A percentile compares a stretch with the other conserved stretches of the same genome.
Evolutionary conservation across 2,888 invertebrate species (phyloP).

Genomic region (Aphodius sticticus): DNA sequence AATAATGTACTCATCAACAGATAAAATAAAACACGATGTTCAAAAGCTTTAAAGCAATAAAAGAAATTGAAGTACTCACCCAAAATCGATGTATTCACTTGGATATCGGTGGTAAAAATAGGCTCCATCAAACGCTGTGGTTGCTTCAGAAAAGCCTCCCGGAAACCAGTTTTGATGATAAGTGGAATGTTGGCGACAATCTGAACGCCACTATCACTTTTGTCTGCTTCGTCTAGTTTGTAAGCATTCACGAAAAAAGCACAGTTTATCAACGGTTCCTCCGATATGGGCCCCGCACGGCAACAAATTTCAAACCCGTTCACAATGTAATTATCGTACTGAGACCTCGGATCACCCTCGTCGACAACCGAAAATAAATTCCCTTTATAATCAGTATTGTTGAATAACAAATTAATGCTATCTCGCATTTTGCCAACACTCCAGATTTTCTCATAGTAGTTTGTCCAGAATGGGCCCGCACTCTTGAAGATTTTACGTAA

Average conservation of each 20-base stretch:
- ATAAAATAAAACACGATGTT: too few species aligned
- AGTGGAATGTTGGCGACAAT: constrained; percentile 47
- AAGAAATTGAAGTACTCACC: constrained; percentile 41
- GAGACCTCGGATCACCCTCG: constrained; percentile 64
- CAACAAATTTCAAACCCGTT: constrained; percentile 87
- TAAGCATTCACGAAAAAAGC: constrained; percentile 90
- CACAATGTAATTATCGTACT: constrained; percentile 80
- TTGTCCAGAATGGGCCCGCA: constrained; percentile 51
- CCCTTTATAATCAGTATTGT: constrained; percentile 73
- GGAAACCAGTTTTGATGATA: constrained; percentile 69
- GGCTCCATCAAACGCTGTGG: constrained; percentile 93
- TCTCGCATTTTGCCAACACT: constrained; percentile 89
- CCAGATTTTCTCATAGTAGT: constrained; percentile 77
- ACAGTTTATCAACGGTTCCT: constrained; percentile 96
- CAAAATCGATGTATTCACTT: constrained; percentile 52
- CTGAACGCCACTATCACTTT: constrained; percentile 35
- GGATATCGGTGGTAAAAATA: constrained; percentile 71
- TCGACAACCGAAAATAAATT: constrained; percentile 63
- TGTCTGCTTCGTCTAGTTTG: constrained; percentile 62
- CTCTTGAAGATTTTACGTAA: constrained; percentile 25
- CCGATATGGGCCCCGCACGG: constrained; percentile 92
- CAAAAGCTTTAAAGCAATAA: too few species aligned
- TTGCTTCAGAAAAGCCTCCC: constrained; percentile 87
- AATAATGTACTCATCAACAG: too few species aligned
- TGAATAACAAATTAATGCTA: constrained; percentile 90